Conservation (phyloP, 92 coral and sea anemone genomes). For the Bergia puertoricense region DNA sequence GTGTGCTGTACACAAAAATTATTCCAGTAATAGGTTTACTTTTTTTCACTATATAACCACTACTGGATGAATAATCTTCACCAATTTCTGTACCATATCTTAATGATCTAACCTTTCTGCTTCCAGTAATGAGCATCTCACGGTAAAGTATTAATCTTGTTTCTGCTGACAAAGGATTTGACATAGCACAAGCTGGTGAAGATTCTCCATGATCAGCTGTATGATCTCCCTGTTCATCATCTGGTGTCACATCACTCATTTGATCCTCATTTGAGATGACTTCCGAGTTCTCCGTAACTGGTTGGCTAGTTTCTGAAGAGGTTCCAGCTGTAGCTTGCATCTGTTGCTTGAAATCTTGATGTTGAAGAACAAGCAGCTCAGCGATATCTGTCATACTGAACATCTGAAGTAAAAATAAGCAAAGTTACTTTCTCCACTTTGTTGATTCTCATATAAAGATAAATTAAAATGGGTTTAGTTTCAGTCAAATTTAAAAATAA, state of each 20-base stretch:
- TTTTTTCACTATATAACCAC: no score
- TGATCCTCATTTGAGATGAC: neutral
- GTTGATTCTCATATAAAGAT: neutral
- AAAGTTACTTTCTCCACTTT: no score
- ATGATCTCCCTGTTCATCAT: neutral
- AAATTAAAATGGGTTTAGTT: neutral
- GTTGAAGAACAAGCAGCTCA: constrained; percentile 27
- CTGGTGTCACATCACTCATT: neutral
- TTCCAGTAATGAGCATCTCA: constrained; percentile 26
- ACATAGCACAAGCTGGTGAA: neutral
- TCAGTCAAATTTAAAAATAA: no score
- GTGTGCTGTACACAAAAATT: no score
- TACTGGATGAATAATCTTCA: no score
- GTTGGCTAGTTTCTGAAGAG: neutral
- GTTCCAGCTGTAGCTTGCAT: neutral
- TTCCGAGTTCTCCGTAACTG: neutral
- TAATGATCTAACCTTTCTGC: constrained; percentile 10
- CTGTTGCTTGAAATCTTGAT: constrained; percentile 24
- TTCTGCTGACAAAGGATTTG: constrained; percentile 10
- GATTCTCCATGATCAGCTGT: neutral
- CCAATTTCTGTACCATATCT: no score
- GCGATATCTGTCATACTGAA: constrained; percentile 42
- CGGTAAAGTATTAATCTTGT: neutral
- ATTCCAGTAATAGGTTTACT: no score
- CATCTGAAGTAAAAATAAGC: neutral